Percentiles rank a stretch among this genome's conserved stretches.
These are phyloP conservation scores for Drosophila carrolli DNA, from an alignment of 1,140 invertebrate species.

Conservation along the genomic window DNA sequence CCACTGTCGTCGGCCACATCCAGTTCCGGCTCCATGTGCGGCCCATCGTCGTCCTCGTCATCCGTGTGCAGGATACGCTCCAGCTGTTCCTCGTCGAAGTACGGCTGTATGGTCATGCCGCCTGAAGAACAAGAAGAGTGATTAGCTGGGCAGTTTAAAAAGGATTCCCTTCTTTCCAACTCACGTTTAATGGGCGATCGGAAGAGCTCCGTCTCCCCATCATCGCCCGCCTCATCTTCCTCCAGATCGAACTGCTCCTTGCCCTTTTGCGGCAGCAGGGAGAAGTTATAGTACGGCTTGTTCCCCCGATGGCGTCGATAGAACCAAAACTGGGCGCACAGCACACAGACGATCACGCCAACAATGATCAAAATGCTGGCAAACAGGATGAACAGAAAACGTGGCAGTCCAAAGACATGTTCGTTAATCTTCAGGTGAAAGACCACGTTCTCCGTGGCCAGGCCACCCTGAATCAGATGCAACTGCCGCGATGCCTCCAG, in stretches of 20 bases:
- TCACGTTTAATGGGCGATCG: constrained; percentile 86
- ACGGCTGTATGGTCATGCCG: constrained; percentile 83
- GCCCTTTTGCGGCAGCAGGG: constrained; percentile 83
- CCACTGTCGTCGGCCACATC: constrained; percentile 82
- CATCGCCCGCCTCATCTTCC: constrained; percentile 85
- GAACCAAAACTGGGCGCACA: constrained; percentile 78
- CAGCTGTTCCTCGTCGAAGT: constrained; percentile 85
- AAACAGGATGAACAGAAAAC: constrained; percentile 90
- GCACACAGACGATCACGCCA: constrained; percentile 65
- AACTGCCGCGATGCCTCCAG: constrained; percentile 86
- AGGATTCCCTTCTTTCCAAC: neutral
- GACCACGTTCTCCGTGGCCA: constrained; percentile 86
- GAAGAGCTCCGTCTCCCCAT: constrained; percentile 88
- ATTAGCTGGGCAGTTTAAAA: neutral
- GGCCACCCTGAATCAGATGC: constrained; percentile 82
- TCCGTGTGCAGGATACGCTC: constrained; percentile 69
- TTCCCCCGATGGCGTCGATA: constrained; percentile 71
- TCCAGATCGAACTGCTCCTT: constrained; percentile 83
- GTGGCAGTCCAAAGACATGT: constrained; percentile 89
- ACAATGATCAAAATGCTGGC: constrained; percentile 85
- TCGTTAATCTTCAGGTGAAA: constrained; percentile 89
- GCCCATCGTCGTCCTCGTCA: constrained; percentile 67
- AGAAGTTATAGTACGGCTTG: constrained; percentile 84
- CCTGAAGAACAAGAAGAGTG: constrained; percentile 16
- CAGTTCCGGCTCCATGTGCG: constrained; percentile 44